phyloP scores from a whole-genome alignment of 2,888 invertebrate genomes.

The Gastrophysa polygoni region DNA sequence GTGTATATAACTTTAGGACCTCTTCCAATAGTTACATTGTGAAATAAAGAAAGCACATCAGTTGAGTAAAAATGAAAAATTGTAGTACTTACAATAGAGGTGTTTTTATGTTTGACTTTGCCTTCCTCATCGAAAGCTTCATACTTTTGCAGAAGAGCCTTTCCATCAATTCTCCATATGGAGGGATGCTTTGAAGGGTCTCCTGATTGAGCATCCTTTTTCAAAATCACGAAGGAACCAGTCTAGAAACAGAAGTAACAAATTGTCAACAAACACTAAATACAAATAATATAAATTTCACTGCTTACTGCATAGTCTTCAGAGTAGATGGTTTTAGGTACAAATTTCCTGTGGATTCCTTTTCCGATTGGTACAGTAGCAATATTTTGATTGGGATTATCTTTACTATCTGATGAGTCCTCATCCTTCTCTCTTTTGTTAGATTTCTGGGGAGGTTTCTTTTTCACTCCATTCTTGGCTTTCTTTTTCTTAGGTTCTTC shows the following conservation, averaged over 20 bases:
- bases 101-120: constrained; percentile 54
- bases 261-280: too few relatives aligned
- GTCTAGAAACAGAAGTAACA: constrained; percentile 43
- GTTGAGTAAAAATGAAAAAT: background rate
- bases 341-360: constrained; percentile 38
- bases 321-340: constrained; percentile 44
- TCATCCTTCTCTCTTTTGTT: constrained; percentile 29
- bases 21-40: too few relatives aligned
- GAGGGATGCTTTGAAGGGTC: constrained; percentile 53
- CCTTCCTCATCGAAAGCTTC: constrained; percentile 56
- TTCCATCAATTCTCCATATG: constrained; percentile 58
- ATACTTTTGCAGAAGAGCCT: constrained; percentile 59
- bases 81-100: constrained; percentile 53
- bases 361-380: constrained; percentile 22
- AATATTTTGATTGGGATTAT: constrained; percentile 1
- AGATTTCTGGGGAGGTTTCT: constrained; percentile 9
- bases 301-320: constrained; percentile 43
- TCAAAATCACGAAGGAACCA: constrained; percentile 55
- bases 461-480: constrained; percentile 32
- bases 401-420: constrained; percentile 15
- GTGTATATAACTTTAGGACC: too few relatives aligned
- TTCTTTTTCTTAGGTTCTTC: constrained; percentile 36
- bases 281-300: too few relatives aligned
- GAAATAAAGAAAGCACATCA: too few relatives aligned
- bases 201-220: constrained; percentile 54